A percentile compares a stretch with the other conserved stretches of the same genome.
phyloP scores from a whole-genome alignment of 2,113 vertebrate species.

The Heliornis fulica region DNA sequence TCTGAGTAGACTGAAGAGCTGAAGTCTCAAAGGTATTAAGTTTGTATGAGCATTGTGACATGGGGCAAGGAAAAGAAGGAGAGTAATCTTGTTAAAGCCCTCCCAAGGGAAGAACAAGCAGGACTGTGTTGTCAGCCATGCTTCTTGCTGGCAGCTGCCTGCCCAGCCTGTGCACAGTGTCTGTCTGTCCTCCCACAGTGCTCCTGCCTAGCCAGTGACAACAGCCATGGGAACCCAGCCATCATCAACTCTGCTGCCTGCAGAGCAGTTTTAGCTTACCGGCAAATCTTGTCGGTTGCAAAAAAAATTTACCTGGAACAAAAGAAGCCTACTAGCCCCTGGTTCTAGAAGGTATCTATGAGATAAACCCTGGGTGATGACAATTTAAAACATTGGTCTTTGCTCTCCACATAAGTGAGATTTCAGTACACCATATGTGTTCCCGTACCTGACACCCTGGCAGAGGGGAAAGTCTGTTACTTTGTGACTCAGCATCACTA shows the following conservation, averaged over 20 bases:
- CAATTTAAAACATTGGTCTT: neutral
- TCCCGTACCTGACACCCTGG: neutral
- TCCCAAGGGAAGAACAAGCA: accelerated
- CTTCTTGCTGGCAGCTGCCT: neutral
- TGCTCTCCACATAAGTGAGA: neutral
- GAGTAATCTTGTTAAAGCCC: neutral
- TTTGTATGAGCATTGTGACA: neutral
- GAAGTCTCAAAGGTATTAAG: neutral
- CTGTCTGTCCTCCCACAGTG: accelerated
- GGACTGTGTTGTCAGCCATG: neutral
- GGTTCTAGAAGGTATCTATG: neutral
- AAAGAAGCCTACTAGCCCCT: neutral
- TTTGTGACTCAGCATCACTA: neutral
- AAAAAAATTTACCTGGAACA: neutral
- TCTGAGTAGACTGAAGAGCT: neutral
- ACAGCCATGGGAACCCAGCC: neutral
- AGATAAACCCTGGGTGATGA: neutral
- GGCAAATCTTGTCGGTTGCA: neutral
- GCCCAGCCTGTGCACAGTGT: neutral
- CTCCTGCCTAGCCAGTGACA: neutral
- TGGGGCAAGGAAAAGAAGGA: neutral
- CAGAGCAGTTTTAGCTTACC: neutral
- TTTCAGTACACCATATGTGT: neutral
- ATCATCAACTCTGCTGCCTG: neutral
- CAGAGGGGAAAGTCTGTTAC: neutral